phyloP scores from a whole-genome alignment of 2,888 invertebrate species.

The Synanthedon formicaeformis region DNA sequence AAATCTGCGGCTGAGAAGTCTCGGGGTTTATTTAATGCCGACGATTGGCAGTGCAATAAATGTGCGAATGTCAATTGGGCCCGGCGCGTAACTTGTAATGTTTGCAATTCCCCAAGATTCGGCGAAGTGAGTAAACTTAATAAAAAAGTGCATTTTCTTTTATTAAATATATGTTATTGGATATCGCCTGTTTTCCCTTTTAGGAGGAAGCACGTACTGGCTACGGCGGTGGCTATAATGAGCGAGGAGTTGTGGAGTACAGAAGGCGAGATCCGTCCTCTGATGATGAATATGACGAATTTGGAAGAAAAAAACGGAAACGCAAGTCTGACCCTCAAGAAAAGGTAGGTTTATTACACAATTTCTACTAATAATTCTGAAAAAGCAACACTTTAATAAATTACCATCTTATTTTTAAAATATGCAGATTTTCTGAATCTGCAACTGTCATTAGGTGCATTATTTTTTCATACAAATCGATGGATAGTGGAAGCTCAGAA shows the following conservation, averaged over 20 bases:
- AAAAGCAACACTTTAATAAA: background rate
- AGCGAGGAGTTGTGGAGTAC: conserved; percentile 96
- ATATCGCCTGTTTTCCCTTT: conserved; percentile 12
- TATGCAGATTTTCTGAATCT: background rate
- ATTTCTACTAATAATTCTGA: background rate
- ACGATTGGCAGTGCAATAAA: conserved; percentile 99
- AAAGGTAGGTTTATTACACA: conserved; percentile 20
- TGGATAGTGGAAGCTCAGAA: conserved; percentile 62
- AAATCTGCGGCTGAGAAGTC: conserved; percentile 98
- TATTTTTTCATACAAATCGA: conserved; percentile 17
- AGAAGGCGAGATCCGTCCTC: conserved; percentile 86
- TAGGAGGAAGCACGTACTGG: conserved; percentile 80
- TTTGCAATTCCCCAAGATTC: conserved; percentile 98
- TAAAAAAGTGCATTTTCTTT: background rate
- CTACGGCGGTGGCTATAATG: conserved; percentile 94
- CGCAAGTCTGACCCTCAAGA: conserved; percentile 37
- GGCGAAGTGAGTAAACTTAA: conserved; percentile 80
- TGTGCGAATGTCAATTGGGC: conserved; percentile 99
- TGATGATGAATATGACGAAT: conserved; percentile 97
- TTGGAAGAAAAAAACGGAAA: conserved; percentile 76
- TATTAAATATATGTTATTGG: background rate
- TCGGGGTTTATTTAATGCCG: conserved; percentile 94
- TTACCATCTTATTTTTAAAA: background rate
- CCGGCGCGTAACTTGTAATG: conserved; percentile 93
- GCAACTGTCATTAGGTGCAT: background rate